phyloP scores from a whole-genome alignment of 1,140 invertebrate genomes.

The Pararge aegeria region DNA sequence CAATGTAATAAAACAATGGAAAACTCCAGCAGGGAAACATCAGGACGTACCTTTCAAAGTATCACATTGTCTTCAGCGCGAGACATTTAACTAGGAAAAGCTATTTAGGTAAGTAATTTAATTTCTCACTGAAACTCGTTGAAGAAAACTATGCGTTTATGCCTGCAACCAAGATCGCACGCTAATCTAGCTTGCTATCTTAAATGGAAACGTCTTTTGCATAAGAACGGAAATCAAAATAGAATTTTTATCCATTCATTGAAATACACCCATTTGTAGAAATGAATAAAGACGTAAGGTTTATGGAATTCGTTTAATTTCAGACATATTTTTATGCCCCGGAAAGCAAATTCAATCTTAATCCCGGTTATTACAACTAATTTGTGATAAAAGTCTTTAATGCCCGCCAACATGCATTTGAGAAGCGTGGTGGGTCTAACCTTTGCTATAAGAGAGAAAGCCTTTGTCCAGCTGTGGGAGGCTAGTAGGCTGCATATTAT shows the following conservation, averaged over 20 bases:
- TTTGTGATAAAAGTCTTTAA: no score
- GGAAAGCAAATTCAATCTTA: no score
- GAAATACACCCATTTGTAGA: slow-evolving; percentile 26
- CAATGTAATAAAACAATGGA: slow-evolving; percentile 37
- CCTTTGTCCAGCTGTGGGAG: no score
- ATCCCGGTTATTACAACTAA: no score
- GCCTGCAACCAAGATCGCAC: slow-evolving; percentile 44
- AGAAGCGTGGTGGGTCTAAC: no score
- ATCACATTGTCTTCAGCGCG: slow-evolving; percentile 46
- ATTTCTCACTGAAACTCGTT: slow-evolving; percentile 51
- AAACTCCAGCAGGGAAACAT: slow-evolving; percentile 41
- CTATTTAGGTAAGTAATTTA: slow-evolving; percentile 66
- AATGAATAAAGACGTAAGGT: slow-evolving; percentile 27
- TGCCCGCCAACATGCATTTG: no score
- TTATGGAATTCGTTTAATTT: slow-evolving; percentile 3
- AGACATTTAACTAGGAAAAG: slow-evolving; percentile 59
- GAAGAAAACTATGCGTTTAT: slow-evolving; percentile 47
- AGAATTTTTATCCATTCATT: slow-evolving; percentile 54
- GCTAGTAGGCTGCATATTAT: no score
- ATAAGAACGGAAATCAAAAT: slow-evolving; percentile 49
- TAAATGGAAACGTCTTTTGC: slow-evolving; percentile 54
- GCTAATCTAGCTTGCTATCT: slow-evolving; percentile 51
- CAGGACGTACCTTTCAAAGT: slow-evolving; percentile 45
- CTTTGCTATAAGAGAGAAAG: no score
- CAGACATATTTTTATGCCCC: no score